phyloP scores from a whole-genome alignment of 2,888 invertebrate species.

The Allacma fusca region DNA sequence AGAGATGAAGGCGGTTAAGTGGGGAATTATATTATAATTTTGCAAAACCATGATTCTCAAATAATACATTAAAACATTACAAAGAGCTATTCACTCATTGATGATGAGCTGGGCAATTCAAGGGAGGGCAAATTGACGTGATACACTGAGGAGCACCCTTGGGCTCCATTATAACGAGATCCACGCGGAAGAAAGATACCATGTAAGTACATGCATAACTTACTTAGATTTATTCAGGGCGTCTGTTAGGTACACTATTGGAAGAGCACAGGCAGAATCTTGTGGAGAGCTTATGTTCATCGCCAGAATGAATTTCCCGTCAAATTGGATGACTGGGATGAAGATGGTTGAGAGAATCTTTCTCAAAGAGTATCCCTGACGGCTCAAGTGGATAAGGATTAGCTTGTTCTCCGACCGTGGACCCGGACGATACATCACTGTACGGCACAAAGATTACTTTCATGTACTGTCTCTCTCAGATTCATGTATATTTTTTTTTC shows the following conservation, averaged over 20 bases:
- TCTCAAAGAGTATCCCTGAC: slow-evolving; percentile 18
- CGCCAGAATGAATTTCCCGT: slow-evolving; percentile 29
- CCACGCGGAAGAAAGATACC: not conserved
- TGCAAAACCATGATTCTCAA: not conserved
- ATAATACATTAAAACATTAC: not conserved
- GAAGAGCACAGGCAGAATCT: slow-evolving; percentile 22
- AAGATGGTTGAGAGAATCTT: slow-evolving; percentile 22
- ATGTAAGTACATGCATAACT: not conserved
- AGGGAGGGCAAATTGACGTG: slow-evolving; percentile 20
- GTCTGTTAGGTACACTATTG: slow-evolving; percentile 29
- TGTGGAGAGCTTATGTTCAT: slow-evolving; percentile 3
- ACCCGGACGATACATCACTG: slow-evolving; percentile 15
- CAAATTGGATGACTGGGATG: slow-evolving; percentile 24
- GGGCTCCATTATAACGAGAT: slow-evolving; percentile 35
- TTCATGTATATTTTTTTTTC: not conserved
- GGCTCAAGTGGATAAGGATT: slow-evolving; percentile 26
- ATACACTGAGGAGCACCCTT: slow-evolving; percentile 20
- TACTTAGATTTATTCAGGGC: slow-evolving; percentile 39
- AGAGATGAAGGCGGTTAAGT: not conserved
- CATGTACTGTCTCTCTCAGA: slow-evolving; percentile 19
- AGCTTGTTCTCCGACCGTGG: not conserved
- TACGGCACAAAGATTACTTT: slow-evolving; percentile 23
- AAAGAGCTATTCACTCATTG: not conserved
- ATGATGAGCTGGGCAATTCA: slow-evolving; percentile 17
- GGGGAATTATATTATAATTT: not conserved